Evolutionary conservation across 2,888 invertebrate genomes (phyloP), one percentile per base, ranked within the genome.

Genomic region (Aphelenchoides bicaudatus): DNA sequence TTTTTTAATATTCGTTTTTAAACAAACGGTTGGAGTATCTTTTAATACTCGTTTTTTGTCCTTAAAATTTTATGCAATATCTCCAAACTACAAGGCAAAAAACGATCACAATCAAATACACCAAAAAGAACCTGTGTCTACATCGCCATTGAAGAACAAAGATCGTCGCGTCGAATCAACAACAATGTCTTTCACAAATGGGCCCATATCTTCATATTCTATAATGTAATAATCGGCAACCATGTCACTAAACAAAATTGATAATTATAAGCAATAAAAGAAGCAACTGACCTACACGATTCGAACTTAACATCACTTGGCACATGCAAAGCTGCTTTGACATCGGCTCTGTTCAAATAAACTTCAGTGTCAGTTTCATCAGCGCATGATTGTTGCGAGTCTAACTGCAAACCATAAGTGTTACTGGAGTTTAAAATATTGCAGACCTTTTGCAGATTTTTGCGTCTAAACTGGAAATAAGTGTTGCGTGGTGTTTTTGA

Each of bases 111-210:
- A n/a, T n/a, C n/a, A n/a, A n/a, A n/a, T n/a, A n/a, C n/a, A n/a
- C n/a, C n/a, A n/a, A n/a, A n/a, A n/a, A n/a, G n/a, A n/a, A n/a
- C n/a, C n/a, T 78, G 82, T 81, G 66, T 83, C 74, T 27, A 81
- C 78, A 72, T 83, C 83, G 4, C 83, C 83, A 66, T 82, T 83
- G 74, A 82, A 83, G 39, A 83, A 73, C 53, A 82, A 59, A 2
- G 80, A 73, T 50, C 74, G 66, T 46, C 47, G 55, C 28, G 27
- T 28, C n/a, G 56, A 57, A 28, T 61, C 46, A 13, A 58, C 34
- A 2, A 63, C 21, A 10, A 47, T 48, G 2, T 28, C 43, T 16
- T 39, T 34, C 8, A 63, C 60, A 27, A 61, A 63, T n/a, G 59
- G 54, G n/a, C 63, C 38, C 55, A 66, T 67, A 46, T 62, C 63